Evolutionary conservation across 2,113 vertebrate species (phyloP), one percentile per base, ranked within the genome.

Genomic region (Colossoma macropomum): DNA sequence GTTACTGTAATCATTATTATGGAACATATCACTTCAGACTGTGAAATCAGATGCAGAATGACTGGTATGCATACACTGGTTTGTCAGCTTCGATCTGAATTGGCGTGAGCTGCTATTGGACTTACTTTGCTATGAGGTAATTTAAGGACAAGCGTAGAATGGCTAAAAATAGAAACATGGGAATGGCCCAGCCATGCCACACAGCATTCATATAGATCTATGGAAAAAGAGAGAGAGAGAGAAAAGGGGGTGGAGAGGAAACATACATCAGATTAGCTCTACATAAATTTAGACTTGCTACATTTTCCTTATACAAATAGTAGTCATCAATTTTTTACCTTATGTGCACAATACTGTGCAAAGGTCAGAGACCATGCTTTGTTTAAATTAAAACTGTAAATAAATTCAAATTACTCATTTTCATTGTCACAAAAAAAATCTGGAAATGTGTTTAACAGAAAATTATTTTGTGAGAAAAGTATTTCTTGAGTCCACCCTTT

Each of bases 161-260:
- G 70, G 96, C 98, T 82, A 99, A 94, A 88, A 99, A 98, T 86
- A 99, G 92, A 94, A 99, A 98, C 96, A 98, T 95, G 86, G 98
- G 97, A 91, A 99, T 92, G 94, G 94, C 96, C 98, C 98, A 99
- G 93, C 98, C 98, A 59, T 96, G 95, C 98, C 98, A 99, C 72
- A 97, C 97, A 63, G 97, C 96, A 48, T 99, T 96, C 96, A 99
- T 97, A 94, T 99, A 99, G 79, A 99, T 94, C 98, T 99, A 85
- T 70, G 72, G 59, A 80, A 50, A 80, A 10, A 48, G 52, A 85
- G 27, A 77, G 73, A 21, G 60, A 32, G 71, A n/a, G 56, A 41
- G 38, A 78, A 30, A 80, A 10, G 12, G 10, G 4, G 63, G 41
- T 23, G 74, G 63, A 34, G 56, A 82, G 69, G 30, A 34, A 72